Percentiles rank a stretch among this genome's conserved stretches.
Evolutionary conservation across 2,888 invertebrate genomes (phyloP).

Genomic region (Epinotia nisella): DNA sequence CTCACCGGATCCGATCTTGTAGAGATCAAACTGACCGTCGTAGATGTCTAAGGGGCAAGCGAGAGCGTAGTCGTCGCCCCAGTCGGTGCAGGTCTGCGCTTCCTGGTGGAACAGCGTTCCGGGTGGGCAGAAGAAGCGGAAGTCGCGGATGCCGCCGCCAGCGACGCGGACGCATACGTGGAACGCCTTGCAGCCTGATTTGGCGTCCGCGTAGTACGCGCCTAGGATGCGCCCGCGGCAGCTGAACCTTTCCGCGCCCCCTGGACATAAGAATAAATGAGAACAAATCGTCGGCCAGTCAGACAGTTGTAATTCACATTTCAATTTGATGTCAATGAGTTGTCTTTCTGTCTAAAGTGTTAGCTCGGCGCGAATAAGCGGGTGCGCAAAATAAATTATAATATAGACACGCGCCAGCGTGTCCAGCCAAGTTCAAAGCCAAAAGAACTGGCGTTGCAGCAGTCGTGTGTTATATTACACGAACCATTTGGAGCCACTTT

Average conservation of each 20-base stretch:
- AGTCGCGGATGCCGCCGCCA: constrained; percentile 91
- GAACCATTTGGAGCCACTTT: too few relatives aligned
- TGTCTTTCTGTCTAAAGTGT: too few relatives aligned
- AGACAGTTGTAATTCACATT: too few relatives aligned
- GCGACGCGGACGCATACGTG: constrained; percentile 95
- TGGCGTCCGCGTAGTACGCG: constrained; percentile 94
- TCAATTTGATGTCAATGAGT: too few relatives aligned
- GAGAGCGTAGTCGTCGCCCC: constrained; percentile 90
- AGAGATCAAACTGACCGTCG: constrained; percentile 94
- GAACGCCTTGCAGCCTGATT: constrained; percentile 95
- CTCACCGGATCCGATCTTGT: constrained; percentile 91
- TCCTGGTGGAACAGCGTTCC: constrained; percentile 96
- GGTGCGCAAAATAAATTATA: too few relatives aligned
- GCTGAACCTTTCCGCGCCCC: constrained; percentile 87
- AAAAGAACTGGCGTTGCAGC: too few relatives aligned
- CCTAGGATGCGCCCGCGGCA: constrained; percentile 94
- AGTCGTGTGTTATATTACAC: too few relatives aligned
- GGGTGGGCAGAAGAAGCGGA: constrained; percentile 95
- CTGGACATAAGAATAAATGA: constrained; percentile 53
- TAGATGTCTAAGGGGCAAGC: constrained; percentile 93
- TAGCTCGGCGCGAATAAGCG: too few relatives aligned
- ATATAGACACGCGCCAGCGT: too few relatives aligned
- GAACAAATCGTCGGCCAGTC: too few relatives aligned
- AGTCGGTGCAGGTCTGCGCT: constrained; percentile 95
- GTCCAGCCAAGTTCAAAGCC: too few relatives aligned